A percentile compares a stretch with the other conserved stretches of the same genome.
Conservation (phyloP, 2,888 invertebrate species). For the Yponomeuta sedellus region DNA sequence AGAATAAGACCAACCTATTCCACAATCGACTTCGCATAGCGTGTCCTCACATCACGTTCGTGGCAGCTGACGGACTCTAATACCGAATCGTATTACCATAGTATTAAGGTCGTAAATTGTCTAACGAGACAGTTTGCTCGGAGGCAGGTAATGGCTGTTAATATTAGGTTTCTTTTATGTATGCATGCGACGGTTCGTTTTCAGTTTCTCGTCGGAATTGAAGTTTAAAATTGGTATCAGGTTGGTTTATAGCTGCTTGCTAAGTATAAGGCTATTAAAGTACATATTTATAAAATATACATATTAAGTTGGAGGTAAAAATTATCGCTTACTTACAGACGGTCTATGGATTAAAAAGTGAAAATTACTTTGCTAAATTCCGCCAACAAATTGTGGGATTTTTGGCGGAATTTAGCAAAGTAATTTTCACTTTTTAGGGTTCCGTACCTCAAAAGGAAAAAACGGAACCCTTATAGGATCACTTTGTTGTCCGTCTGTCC, state of each 20-base stretch:
- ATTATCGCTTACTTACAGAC: too few relatives aligned
- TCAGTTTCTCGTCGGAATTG: background rate
- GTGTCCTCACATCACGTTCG: background rate
- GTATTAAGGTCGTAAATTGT: conserved; percentile 2
- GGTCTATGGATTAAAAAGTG: too few relatives aligned
- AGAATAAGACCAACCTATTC: background rate
- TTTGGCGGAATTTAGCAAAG: too few relatives aligned
- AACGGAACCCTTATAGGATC: too few relatives aligned
- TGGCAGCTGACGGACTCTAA: conserved; percentile 7
- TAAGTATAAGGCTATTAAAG: too few relatives aligned
- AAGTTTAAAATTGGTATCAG: background rate
- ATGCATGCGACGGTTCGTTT: background rate
- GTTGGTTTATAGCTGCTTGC: background rate
- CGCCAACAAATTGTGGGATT: too few relatives aligned
- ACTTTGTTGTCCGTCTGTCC: too few relatives aligned
- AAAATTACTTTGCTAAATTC: too few relatives aligned
- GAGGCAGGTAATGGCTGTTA: background rate
- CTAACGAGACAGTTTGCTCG: background rate
- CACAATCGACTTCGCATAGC: background rate
- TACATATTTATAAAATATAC: too few relatives aligned
- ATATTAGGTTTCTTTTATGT: conserved; percentile 1
- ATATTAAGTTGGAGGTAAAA: too few relatives aligned
- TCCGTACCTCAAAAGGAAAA: too few relatives aligned
- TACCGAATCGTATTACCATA: conserved; percentile 9
- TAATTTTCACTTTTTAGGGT: too few relatives aligned